Base-by-base conservation (phyloP, 1,140 invertebrate genomes). In the Drosophila tani region DNA sequence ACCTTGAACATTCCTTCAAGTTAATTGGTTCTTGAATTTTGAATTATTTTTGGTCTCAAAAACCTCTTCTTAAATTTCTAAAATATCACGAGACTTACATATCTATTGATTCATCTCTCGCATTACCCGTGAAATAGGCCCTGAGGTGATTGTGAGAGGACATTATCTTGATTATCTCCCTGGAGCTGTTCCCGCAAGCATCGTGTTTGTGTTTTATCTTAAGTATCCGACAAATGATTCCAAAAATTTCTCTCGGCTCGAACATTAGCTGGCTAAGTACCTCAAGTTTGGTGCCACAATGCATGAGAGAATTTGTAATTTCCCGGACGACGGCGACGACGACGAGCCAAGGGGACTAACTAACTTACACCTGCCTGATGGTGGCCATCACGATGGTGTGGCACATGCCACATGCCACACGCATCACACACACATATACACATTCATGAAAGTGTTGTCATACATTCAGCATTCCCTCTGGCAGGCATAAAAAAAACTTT, bases 401-500 rank as follows among this genome's bases (percentile, higher is more conserved):
- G 45, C 60, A 69, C 64, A 68, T 68, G 43, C 64, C 58, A 32
- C 27, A 55, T 55, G 59, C 19, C 60, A 32, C 60, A 51, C 40
- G 41, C 19, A 19, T 27, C 57, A 32, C n/a, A 50, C 19, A 46
- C 32, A n/a, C 21, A 38, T 17, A 27, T 15, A 51, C 50, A 71
- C 43, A 71, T 70, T 43, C 67, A 50, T 27, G 50, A 73, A 58
- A 73, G 51, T 64, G 78, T 65, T 67, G 38, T 58, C 67, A 58
- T 55, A 77, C 75, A 77, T 77, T 77, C 68, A 45, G 65, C 75
- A 77, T 77, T 77, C 75, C 75, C 75, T 77, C 71, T 76, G 74
- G 74, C 75, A 77, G 64, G 49, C 74, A 32, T 68, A 41, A 46
- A 45, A 60, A 53, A 53, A 77, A 77, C 55, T 77, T 77, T 62